These are phyloP conservation scores for Montipora sp. DNA, from an alignment of 64 coral and sea anemone species.

Conservation along the genomic window DNA sequence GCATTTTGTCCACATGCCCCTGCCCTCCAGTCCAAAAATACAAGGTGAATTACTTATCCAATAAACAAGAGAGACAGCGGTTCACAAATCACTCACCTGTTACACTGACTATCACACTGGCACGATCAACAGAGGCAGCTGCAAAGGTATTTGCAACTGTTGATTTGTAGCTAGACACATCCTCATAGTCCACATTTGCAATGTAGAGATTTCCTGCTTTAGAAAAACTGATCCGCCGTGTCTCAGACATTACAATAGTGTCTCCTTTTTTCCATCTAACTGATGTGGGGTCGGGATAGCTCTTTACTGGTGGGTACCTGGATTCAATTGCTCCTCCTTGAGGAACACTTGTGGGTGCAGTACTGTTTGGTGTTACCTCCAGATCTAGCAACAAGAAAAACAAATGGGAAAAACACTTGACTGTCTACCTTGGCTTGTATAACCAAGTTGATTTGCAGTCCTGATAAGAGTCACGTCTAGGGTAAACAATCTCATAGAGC, in stretches of 20 bases:
- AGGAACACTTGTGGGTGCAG: background rate
- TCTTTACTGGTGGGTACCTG: slow-evolving; percentile 32
- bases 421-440: too few relatives aligned
- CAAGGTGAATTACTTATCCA: background rate
- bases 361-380: background rate
- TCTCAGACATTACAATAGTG: slow-evolving; percentile 13
- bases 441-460: too few relatives aligned
- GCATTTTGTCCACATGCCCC: too few relatives aligned
- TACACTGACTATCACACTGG: slow-evolving; percentile 29
- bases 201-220: slow-evolving; percentile 73
- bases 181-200: slow-evolving; percentile 47
- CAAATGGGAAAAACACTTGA: background rate
- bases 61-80: background rate
- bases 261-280: slow-evolving; percentile 57
- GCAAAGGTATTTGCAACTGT: slow-evolving; percentile 67
- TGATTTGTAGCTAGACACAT: slow-evolving; percentile 69
- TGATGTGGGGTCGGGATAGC: slow-evolving; percentile 67
- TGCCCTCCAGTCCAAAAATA: background rate
- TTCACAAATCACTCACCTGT: slow-evolving; percentile 49
- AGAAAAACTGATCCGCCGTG: slow-evolving; percentile 73
- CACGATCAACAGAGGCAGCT: slow-evolving; percentile 11
- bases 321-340: slow-evolving; percentile 32
- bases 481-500: too few relatives aligned
- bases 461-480: too few relatives aligned
- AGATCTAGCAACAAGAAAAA: background rate